Base-by-base conservation (phyloP, 2,113 vertebrate species). In the Penelope pileata region DNA sequence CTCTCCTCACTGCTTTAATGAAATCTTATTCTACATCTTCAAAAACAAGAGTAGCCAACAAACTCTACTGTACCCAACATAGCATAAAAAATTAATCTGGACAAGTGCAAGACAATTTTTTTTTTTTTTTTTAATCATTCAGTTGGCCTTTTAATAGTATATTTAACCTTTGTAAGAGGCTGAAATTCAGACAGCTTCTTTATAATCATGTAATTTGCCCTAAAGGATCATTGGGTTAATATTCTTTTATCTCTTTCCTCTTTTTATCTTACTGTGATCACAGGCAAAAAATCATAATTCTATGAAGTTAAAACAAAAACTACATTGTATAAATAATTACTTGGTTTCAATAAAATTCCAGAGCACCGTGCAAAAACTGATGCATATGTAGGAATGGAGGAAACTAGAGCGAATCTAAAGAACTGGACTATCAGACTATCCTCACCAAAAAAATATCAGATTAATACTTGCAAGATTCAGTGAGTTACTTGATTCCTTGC, bases 381-480 rank as follows among this genome's bases (percentile, higher is more conserved):
- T 32, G 30, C 54, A 62, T 24, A 34, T 51, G 40, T 22, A 34
- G 29, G 8, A 90, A 83, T 22, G 79, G 48, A 14, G 18, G n/a
- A 72, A 91, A 72, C 21, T 42, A 43, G 10, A 29, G n/a, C 60
- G 68, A 66, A 21, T 38, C 34, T 54, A 2, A 84, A 56, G 12
- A 91, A 82, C 0, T n/a, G 36, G 48, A 64, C 66, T 79, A 40
- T 69, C n/a, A 45, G 10, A 60, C 50, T 78, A 60, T 19, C 58
- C 85, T 93, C 45, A 73, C 40, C 67, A 90, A 47, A 17, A 21
- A 87, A 68, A 69, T 24, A 90, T 30, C 69, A 79, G 84, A 53
- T 11, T n/a, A 87, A 79, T 87, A 87, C 45, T 68, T 87, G 70
- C 62, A 94, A 94, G 84, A 85, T 73, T 76, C 53, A 91, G 27